A percentile compares a stretch with the other conserved stretches of the same genome.
These are phyloP conservation scores for Amblyraja radiata DNA, from an alignment of 2,797 vertebrate genomes.

Conservation along the genomic window DNA sequence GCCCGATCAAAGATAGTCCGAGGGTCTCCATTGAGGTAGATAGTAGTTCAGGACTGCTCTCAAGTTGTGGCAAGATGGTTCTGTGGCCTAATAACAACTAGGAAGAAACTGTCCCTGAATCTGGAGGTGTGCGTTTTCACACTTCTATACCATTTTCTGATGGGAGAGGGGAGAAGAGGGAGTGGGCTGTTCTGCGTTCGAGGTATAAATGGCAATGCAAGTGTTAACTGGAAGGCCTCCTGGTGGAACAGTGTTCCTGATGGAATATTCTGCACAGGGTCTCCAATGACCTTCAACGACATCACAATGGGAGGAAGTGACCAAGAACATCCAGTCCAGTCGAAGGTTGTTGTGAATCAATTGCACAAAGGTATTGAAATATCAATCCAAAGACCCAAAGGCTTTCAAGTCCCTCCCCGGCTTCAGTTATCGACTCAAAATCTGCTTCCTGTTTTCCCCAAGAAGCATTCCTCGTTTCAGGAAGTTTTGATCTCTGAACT, in stretches of 20 bases:
- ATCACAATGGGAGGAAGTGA: slow-evolving; percentile 23
- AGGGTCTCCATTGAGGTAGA: too few species aligned
- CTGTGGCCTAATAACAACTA: too few species aligned
- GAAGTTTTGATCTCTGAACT: neutral
- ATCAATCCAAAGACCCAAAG: neutral
- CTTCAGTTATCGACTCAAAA: slow-evolving; percentile 24
- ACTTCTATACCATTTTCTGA: too few species aligned
- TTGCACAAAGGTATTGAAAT: neutral
- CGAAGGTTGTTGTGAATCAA: neutral
- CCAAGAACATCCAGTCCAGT: neutral
- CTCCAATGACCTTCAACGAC: neutral
- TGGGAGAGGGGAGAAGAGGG: too few species aligned
- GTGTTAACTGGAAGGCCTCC: neutral
- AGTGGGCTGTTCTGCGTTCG: too few species aligned
- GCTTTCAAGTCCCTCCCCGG: neutral
- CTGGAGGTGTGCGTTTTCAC: too few species aligned
- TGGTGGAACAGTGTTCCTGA: neutral
- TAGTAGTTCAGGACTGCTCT: too few species aligned
- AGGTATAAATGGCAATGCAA: neutral
- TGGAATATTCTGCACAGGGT: neutral
- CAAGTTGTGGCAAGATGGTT: too few species aligned
- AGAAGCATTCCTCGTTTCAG: neutral
- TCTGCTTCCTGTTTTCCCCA: slow-evolving; percentile 28
- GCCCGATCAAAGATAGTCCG: too few species aligned
- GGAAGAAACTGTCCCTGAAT: too few species aligned